phyloP scores from a whole-genome alignment of 2,797 vertebrate genomes.

The Varecia variegata region DNA sequence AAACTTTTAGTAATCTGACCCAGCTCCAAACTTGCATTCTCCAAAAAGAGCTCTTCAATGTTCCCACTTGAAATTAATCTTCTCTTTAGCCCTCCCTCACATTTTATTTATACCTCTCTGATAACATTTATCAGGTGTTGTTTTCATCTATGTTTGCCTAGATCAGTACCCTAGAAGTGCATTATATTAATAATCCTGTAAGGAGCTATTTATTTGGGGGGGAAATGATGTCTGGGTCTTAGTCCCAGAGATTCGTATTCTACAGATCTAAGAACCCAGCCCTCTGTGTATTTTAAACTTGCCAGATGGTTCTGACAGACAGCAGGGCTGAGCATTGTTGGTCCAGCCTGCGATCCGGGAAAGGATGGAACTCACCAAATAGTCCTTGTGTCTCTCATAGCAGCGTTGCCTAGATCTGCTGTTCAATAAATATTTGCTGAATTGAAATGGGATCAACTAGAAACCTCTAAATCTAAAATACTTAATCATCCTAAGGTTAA shows the following conservation, averaged over 20 bases:
- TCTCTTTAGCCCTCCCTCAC: background rate
- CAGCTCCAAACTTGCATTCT: background rate
- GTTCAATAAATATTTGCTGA: background rate
- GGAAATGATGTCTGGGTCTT: background rate
- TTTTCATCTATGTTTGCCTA: background rate
- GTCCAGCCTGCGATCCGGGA: background rate
- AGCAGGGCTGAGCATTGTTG: background rate
- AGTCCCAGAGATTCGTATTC: background rate
- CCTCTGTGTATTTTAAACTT: background rate
- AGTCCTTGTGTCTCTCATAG: background rate
- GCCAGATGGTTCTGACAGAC: background rate
- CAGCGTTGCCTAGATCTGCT: background rate
- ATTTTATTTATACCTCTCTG: background rate
- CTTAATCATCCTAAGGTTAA: background rate
- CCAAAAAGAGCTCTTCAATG: background rate
- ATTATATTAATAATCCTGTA: background rate
- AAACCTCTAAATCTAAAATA: background rate
- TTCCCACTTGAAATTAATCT: background rate
- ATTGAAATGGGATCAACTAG: background rate
- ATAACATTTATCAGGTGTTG: background rate
- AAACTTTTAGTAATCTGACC: background rate
- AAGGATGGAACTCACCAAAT: background rate
- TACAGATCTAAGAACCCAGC: background rate
- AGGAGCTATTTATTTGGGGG: background rate
- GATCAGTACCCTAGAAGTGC: background rate